Conservation (phyloP, 2,113 vertebrate genomes). For the Vulpes lagopus region DNA sequence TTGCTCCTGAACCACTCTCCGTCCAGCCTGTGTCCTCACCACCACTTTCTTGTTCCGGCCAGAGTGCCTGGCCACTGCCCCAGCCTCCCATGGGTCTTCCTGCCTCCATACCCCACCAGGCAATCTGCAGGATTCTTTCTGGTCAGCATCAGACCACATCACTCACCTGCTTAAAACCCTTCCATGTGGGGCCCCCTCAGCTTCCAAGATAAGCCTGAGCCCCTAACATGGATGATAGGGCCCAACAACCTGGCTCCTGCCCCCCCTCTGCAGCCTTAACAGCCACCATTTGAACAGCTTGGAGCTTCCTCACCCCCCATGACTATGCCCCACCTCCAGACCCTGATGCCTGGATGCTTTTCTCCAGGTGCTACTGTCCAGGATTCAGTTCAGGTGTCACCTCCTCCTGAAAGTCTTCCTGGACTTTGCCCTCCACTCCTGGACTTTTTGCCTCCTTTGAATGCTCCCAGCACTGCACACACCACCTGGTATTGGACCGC, state of each 20-base stretch:
- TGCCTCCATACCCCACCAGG: background rate
- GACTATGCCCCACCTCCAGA: background rate
- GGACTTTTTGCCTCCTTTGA: background rate
- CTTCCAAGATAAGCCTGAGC: background rate
- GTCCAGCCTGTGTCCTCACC: background rate
- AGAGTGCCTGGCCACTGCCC: no score
- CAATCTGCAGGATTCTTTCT: background rate
- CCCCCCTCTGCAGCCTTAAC: background rate
- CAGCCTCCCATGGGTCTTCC: background rate
- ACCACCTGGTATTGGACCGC: no score
- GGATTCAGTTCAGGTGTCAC: background rate
- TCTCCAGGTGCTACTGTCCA: background rate
- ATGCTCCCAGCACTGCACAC: accelerated
- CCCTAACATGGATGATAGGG: background rate
- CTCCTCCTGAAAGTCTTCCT: constrained; percentile 61
- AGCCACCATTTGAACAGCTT: background rate
- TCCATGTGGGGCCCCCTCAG: background rate
- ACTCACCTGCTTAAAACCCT: background rate
- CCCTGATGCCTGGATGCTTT: background rate
- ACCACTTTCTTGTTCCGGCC: background rate
- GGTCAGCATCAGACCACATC: background rate
- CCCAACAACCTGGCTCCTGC: accelerated
- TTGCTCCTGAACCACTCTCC: background rate
- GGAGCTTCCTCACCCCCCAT: background rate
- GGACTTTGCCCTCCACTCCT: background rate